Base-by-base conservation (phyloP, 2,797 vertebrate genomes). In the Adelosebastes latens region DNA sequence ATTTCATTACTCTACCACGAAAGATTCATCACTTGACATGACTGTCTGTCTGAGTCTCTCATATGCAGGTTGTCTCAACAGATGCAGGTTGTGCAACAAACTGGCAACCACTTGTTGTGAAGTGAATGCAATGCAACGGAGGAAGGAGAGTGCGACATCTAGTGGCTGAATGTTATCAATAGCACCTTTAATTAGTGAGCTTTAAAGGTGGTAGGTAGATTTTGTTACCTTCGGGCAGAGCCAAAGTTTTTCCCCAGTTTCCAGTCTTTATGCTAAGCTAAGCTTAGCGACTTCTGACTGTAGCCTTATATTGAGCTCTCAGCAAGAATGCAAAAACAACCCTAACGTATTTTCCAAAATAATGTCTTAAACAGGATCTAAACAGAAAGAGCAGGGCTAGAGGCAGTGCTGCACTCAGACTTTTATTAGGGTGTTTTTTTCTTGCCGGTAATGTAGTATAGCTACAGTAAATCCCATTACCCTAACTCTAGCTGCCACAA, bases 381-480 rank as follows among this genome's bases (percentile, higher is more conserved):
- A 60, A 32, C 31, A 61, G 25, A 70, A 1, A 31, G 32, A 74
- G 66, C 42, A 14, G 10, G 16, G n/a, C 25, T 18, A 4, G 32
- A 62, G 34, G 39, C 52, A 49, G 72, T 8, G 14, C 53, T 20
- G 64, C 31, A 36, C 36, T 60, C 53, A 75, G 14, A 52, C 20
- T 22, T 67, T 72, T 62, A 62, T 67, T 32, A 32, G 46, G 20
- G 5, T 10, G 9, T n/a, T 9, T n/a, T 14, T 39, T 61, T 58
- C 9, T 32, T 55, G 61, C 36, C 75, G 53, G 56, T 72, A 58
- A 74, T 56, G 61, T 20, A 66, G 22, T 39, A 34, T 12, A 55
- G 34, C 66, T 56, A 16, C 32, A 75, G 60, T 49, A 75, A 53
- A 76, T 64, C 62, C 60, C 25, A 74, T 81, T 61, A 67, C 18